Evolutionary conservation across 2,888 invertebrate genomes (phyloP), one percentile per base, ranked within the genome.

Genomic region (Boloria euphrosyne): DNA sequence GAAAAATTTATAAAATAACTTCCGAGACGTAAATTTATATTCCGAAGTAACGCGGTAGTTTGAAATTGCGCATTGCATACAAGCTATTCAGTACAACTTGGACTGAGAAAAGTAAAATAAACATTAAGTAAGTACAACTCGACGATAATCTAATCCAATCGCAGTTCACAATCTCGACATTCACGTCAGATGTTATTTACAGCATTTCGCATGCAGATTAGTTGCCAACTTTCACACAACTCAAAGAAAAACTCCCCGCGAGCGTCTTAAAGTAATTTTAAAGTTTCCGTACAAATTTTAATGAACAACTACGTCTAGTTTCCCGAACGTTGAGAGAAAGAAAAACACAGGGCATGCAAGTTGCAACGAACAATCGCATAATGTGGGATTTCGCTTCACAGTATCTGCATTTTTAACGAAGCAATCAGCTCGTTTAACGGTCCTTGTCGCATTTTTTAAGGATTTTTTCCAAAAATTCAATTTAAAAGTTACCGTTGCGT

Each of bases 181-280:
- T 46, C 52, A 46, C 64, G 46, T 60, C 55, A 22, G 61, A 65
- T 53, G 52, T 58, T 62, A 68, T 68, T 68, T 71, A 81, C 84
- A 78, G 80, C 82, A 86, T 86, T 85, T 86, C 85, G 78, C 78
- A 87, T 85, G 85, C 80, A 87, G 83, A 87, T 87, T 86, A 86
- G 82, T 83, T 83, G 71, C 66, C 67, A 81, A 83, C 81, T 65
- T 53, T 52, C 31, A 16, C 55, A 58, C 54, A 68, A 70, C 65
- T 71, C 68, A 68, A 73, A 71, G 70, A 74, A 74, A 74, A 74
- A 70, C 68, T 73, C 65, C 67, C 58, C 57, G 65, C 59, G 51
- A 46, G 62, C 66, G 67, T 63, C 69, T 70, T 68, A 62, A 73
- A 71, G 68, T 69, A 71, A 70, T 71, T 74, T 69, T 68, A 67